A percentile compares a stretch with the other conserved stretches of the same genome.
Evolutionary conservation across 2,113 vertebrate species (phyloP).

Genomic region (Cyanoliseus patagonus): DNA sequence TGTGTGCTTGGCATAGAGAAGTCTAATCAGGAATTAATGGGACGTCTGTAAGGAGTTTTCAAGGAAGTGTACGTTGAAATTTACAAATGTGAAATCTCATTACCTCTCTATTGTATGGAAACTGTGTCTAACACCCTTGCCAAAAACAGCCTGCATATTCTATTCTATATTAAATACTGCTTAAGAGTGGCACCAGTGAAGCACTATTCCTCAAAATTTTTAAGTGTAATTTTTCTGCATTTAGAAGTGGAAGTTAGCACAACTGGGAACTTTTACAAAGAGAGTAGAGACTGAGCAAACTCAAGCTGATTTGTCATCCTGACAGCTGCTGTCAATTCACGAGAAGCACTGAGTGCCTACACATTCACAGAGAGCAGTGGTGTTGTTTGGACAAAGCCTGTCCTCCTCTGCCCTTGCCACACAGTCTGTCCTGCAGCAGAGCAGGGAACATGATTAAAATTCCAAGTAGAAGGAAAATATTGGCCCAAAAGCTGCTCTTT

Average conservation of each 20-base stretch:
- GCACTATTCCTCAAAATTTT: neutral
- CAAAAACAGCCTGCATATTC: neutral
- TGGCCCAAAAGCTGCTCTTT: accelerated
- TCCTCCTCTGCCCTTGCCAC: neutral
- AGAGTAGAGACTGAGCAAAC: neutral
- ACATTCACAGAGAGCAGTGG: neutral
- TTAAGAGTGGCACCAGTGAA: neutral
- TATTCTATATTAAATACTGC: neutral
- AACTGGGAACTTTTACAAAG: neutral
- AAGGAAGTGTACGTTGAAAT: neutral
- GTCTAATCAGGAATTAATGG: neutral
- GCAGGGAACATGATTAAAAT: neutral
- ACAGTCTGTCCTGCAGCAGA: neutral
- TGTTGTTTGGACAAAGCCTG: neutral
- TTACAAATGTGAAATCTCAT: neutral
- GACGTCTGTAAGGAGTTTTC: neutral
- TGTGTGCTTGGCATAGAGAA: neutral
- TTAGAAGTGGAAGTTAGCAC: neutral
- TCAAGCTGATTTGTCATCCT: neutral
- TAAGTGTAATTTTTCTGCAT: neutral
- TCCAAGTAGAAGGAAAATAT: neutral
- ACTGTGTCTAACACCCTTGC: neutral
- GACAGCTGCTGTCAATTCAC: neutral
- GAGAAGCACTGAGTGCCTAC: accelerated
- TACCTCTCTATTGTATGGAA: neutral